Conservation (phyloP, 2,113 vertebrate genomes). For the Indicator indicator region DNA sequence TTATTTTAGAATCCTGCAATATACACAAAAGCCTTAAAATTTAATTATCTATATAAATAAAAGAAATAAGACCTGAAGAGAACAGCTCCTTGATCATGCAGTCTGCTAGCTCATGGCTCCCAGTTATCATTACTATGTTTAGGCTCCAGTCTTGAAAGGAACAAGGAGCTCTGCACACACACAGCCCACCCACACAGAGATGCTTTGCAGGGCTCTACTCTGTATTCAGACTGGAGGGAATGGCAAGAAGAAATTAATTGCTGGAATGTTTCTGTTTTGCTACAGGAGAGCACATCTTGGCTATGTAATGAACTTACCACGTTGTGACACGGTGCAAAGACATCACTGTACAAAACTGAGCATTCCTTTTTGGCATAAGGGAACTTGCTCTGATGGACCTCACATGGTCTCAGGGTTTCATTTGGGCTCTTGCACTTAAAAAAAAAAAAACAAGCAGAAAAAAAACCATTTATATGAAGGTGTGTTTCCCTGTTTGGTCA, state of each 20-base stretch:
- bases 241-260: background rate
- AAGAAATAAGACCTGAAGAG: background rate
- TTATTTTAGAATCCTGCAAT: background rate
- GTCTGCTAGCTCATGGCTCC: background rate
- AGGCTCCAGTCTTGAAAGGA: background rate
- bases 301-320: constrained; percentile 88
- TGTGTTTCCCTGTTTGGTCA: background rate
- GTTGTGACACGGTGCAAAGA: constrained; percentile 95
- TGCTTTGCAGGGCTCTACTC: background rate
- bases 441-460: background rate
- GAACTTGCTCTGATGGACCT: constrained; percentile 93
- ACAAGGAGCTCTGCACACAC: background rate
- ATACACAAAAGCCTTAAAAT: background rate
- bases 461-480: background rate
- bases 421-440: constrained; percentile 89
- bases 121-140: background rate
- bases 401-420: constrained; percentile 89
- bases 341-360: constrained; percentile 93
- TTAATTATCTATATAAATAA: background rate
- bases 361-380: constrained; percentile 98
- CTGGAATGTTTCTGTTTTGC: background rate
- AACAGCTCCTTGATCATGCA: background rate
- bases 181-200: background rate
- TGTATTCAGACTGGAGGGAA: background rate
- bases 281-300: background rate